Conservation (phyloP, 2,113 vertebrate species). For the Chunga burmeisteri region DNA sequence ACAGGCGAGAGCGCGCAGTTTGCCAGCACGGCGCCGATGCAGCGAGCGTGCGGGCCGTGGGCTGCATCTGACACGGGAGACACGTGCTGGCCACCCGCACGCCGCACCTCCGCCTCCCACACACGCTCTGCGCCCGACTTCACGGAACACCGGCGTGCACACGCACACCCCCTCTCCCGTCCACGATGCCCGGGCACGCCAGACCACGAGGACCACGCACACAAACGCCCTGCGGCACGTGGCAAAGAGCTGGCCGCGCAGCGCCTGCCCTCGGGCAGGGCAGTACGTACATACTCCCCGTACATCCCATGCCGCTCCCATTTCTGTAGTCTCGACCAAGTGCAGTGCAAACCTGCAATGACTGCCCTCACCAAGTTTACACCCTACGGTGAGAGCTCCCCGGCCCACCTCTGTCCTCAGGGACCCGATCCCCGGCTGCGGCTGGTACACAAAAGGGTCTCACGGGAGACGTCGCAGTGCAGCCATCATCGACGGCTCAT, state of each 20-base stretch:
- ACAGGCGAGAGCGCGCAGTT: neutral
- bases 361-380: neutral
- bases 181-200: fast-evolving
- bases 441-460: neutral
- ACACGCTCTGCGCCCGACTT: fast-evolving
- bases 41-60: fast-evolving
- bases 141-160: neutral
- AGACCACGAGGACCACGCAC: fast-evolving
- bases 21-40: neutral
- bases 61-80: neutral
- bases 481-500: neutral
- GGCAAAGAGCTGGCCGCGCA: neutral
- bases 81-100: neutral
- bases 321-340: neutral
- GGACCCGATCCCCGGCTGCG: neutral
- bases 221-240: neutral
- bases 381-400: neutral
- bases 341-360: neutral
- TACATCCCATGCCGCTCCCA: fast-evolving
- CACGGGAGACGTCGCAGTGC: neutral
- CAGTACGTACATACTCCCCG: fast-evolving
- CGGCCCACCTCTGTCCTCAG: neutral
- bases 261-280: neutral
- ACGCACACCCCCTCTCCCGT: fast-evolving
- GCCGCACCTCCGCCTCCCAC: neutral